Percentiles rank a stretch among this genome's conserved stretches.
Evolutionary conservation across 1,140 invertebrate species (phyloP).

Genomic region (Ceratitis capitata): DNA sequence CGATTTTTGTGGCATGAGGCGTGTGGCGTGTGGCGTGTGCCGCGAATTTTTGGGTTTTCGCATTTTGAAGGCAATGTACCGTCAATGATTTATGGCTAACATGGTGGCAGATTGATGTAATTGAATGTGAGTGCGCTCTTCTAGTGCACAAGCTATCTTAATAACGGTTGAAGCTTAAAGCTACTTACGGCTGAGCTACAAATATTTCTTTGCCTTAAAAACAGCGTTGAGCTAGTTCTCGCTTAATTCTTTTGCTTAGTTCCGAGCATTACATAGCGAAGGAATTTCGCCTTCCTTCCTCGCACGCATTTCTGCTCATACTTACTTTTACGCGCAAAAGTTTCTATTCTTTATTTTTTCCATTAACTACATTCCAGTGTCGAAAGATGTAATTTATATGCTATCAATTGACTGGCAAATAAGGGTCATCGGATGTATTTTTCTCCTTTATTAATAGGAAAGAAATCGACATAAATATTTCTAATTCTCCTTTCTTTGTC

Average conservation of each 20-base stretch:
- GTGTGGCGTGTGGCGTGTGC: background rate
- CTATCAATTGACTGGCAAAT: background rate
- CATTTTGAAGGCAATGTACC: conserved; percentile 16
- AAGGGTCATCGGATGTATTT: background rate
- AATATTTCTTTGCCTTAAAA: background rate
- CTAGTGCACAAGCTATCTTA: background rate
- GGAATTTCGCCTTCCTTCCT: background rate
- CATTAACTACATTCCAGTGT: background rate
- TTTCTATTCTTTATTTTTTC: background rate
- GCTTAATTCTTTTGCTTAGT: background rate
- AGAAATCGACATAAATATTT: background rate
- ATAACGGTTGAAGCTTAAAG: background rate
- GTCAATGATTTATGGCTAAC: conserved; percentile 10
- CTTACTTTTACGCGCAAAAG: background rate
- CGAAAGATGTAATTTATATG: background rate
- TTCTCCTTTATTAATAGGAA: background rate
- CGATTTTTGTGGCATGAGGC: background rate
- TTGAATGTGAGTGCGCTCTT: background rate
- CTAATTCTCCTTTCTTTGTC: background rate
- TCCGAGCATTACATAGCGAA: background rate
- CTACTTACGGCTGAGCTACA: background rate
- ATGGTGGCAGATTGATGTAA: background rate
- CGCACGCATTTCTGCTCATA: background rate
- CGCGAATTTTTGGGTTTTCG: background rate
- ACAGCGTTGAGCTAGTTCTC: background rate